phyloP scores from a whole-genome alignment of 2,113 vertebrate genomes.

The Oncorhynchus mykiss region DNA sequence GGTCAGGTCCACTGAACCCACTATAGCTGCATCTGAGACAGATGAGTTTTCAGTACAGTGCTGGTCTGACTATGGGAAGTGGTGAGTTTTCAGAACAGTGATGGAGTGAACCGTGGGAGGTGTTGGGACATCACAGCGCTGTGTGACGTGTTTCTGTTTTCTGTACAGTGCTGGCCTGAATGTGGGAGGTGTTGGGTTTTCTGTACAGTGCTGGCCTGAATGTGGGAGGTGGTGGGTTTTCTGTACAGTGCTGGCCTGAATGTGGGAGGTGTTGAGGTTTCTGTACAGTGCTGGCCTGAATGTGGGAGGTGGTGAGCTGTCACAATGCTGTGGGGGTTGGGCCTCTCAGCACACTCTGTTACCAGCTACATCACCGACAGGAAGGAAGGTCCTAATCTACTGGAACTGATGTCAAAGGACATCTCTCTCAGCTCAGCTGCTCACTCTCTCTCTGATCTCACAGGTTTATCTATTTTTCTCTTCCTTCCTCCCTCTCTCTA shows the following conservation, averaged over 20 bases:
- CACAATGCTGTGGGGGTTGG: background rate
- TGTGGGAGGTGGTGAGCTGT: slow-evolving; percentile 18
- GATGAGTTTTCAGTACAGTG: slow-evolving; percentile 44
- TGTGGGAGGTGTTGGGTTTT: no score
- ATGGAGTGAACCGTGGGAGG: slow-evolving; percentile 13
- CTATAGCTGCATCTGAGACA: slow-evolving; percentile 29
- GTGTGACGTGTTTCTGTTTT: no score
- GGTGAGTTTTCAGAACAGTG: slow-evolving; percentile 38
- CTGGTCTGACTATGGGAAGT: slow-evolving; percentile 15
- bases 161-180: no score
- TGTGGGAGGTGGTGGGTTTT: no score
- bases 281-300: slow-evolving; percentile 31
- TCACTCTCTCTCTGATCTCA: slow-evolving; percentile 31
- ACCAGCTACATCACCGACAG: slow-evolving; percentile 10
- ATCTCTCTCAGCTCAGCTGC: slow-evolving; percentile 64
- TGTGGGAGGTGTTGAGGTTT: slow-evolving; percentile 16
- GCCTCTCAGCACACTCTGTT: slow-evolving; percentile 52
- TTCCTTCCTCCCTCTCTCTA: background rate
- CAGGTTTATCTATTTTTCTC: slow-evolving; percentile 4
- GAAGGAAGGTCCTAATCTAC: slow-evolving; percentile 54
- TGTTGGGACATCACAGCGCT: no score
- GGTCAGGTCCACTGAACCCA: background rate
- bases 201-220: no score
- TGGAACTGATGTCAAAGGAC: slow-evolving; percentile 60
- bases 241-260: no score